Evolutionary conservation across 2,888 invertebrate species (phyloP), one percentile per base, ranked within the genome.

Genomic region (Himalopsyche anomala): DNA sequence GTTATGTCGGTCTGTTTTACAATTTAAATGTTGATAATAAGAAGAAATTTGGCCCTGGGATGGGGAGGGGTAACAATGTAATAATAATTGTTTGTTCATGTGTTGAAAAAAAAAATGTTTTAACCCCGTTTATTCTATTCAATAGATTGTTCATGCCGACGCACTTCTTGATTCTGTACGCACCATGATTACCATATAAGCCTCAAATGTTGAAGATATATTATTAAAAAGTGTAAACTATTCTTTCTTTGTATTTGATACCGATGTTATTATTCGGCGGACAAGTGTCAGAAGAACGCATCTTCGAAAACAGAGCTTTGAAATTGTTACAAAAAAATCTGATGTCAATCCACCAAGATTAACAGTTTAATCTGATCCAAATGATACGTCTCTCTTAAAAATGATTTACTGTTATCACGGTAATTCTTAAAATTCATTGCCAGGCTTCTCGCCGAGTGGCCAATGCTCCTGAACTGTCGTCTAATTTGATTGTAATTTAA

Each of bases 91-190:
- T 62, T 62, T 62, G 62, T 62, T 62, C 62, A 62, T 62, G 62
- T 62, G 62, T 62, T 62, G 28, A 56, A 56, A 56, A 56, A 51
- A 62, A 62, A 62, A 62, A 62, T 62, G 62, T 62, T 62, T 80
- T 81, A 86, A 87, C 86, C 88, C 87, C 85, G 87, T 86, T 88
- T 86, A 84, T 88, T 88, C 87, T 88, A 85, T 87, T 83, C 86
- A 56, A 87, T 83, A 84, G 69, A 85, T 88, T 88, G 87, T 88
- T 88, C 87, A 83, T 87, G 85, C 84, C 84, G 79, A 83, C 83
- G 88, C 88, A 88, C 88, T 87, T 87, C 87, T 88, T 88, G 85
- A 88, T 83, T 88, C 84, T 82, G 82, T 80, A 85, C 81, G 88
- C 88, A 88, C 88, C 86, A 79, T 55, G 74, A 81, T 81, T 80